A percentile compares a stretch with the other conserved stretches of the same genome.
Evolutionary conservation across 1,140 invertebrate species (phyloP).

Genomic region (Drosophila mauritiana): DNA sequence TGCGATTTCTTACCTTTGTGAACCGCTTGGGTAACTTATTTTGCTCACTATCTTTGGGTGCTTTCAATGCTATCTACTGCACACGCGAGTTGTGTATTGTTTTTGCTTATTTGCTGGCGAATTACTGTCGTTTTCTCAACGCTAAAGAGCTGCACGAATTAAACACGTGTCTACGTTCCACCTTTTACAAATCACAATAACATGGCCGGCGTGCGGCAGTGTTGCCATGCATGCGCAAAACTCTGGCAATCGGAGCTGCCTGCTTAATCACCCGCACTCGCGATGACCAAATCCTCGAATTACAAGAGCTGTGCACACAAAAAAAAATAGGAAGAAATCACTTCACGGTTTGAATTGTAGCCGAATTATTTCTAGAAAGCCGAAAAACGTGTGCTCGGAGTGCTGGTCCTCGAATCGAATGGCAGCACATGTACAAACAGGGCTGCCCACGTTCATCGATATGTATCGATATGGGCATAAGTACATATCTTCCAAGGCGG

Average conservation of each 20-base stretch:
- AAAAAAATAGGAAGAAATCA: neutral
- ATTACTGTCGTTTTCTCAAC: constrained; percentile 54
- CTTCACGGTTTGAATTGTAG: constrained; percentile 10
- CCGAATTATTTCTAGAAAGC: constrained; percentile 54
- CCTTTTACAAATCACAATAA: constrained; percentile 84
- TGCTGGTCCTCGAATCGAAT: constrained; percentile 29
- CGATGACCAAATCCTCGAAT: constrained; percentile 1
- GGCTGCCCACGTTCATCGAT: constrained; percentile 20
- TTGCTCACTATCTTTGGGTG: constrained; percentile 26
- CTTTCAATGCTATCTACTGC: neutral
- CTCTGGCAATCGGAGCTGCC: constrained; percentile 12
- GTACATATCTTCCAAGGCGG: neutral
- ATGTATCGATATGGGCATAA: neutral
- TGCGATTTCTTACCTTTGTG: constrained; percentile 64
- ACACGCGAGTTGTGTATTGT: constrained; percentile 19
- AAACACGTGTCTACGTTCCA: constrained; percentile 84
- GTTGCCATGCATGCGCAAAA: constrained; percentile 58
- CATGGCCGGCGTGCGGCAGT: constrained; percentile 80
- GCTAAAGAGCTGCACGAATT: constrained; percentile 59
- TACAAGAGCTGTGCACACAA: neutral
- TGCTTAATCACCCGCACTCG: neutral
- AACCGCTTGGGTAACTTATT: constrained; percentile 57
- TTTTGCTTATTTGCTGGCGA: constrained; percentile 37
- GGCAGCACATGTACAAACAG: constrained; percentile 47
- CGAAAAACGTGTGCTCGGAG: constrained; percentile 53